Conservation (phyloP, 2,797 vertebrate species). For the Hirundo rustica region DNA sequence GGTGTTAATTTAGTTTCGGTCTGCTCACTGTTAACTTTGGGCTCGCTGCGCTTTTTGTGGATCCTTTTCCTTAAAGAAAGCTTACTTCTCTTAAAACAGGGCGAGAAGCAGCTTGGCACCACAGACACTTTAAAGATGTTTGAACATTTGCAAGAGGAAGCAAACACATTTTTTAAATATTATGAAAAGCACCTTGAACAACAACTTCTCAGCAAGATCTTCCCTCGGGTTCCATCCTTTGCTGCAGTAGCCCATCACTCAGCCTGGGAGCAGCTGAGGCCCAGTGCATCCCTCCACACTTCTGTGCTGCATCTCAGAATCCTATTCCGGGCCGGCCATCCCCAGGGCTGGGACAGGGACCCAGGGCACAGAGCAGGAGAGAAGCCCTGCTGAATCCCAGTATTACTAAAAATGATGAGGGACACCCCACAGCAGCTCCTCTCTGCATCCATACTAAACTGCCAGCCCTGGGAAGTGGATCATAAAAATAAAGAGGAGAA, state of each 20-base stretch:
- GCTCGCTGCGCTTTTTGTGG: slow-evolving; percentile 26
- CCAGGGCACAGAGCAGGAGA: background rate
- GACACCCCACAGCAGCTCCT: background rate
- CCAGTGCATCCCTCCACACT: slow-evolving; percentile 44
- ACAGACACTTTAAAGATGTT: slow-evolving; percentile 49
- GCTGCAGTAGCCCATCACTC: slow-evolving; percentile 41
- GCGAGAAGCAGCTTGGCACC: slow-evolving; percentile 54
- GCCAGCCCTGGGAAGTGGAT: background rate
- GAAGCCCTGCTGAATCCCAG: background rate
- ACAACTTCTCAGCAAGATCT: slow-evolving; percentile 29
- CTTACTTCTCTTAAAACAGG: slow-evolving; percentile 37
- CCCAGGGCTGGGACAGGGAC: background rate
- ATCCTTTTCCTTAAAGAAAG: slow-evolving; percentile 21
- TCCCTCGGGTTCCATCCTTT: background rate
- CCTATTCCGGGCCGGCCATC: slow-evolving; percentile 7
- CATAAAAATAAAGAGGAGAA: background rate
- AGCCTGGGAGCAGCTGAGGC: slow-evolving; percentile 45
- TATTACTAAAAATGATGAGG: background rate
- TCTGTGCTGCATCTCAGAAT: slow-evolving; percentile 63
- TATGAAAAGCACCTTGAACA: slow-evolving; percentile 61
- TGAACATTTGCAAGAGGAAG: slow-evolving; percentile 41
- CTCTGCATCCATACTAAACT: background rate
- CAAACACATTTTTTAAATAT: slow-evolving; percentile 64
- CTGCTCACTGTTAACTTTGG: slow-evolving; percentile 34
- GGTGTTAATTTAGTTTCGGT: slow-evolving; percentile 53